phyloP scores from a whole-genome alignment of 2,797 vertebrate species.

The Tinamus major region DNA sequence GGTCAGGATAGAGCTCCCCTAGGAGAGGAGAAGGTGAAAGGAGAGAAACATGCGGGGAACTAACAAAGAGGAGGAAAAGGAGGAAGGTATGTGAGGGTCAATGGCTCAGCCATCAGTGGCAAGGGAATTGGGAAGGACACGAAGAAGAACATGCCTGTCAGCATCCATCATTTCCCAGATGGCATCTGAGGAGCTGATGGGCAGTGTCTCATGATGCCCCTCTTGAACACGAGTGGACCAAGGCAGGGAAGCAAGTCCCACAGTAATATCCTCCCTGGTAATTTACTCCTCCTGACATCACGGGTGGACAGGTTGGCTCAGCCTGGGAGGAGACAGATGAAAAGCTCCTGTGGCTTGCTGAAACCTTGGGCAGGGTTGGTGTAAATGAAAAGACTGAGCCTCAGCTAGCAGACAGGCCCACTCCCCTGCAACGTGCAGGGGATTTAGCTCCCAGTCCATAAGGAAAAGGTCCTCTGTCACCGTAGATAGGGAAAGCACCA shows the following conservation, averaged over 20 bases:
- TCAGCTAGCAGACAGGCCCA: not conserved
- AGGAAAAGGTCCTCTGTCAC: not conserved
- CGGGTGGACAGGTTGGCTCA: fast-evolving
- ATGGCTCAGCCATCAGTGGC: not conserved
- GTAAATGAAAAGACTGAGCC: not conserved
- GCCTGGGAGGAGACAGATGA: not conserved
- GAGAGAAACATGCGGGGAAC: not conserved
- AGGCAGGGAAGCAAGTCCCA: not conserved
- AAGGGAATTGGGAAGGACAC: not conserved
- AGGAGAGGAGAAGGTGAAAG: not conserved
- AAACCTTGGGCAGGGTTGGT: not conserved
- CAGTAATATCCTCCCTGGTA: not conserved
- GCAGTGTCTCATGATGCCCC: not conserved
- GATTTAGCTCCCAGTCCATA: fast-evolving
- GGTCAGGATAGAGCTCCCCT: not conserved
- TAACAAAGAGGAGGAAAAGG: not conserved
- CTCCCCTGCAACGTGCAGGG: not conserved
- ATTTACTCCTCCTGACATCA: not conserved
- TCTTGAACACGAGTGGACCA: not conserved
- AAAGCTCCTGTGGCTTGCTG: not conserved
- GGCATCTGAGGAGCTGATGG: not conserved
- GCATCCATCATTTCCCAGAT: not conserved
- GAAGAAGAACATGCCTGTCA: not conserved
- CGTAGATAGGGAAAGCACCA: not conserved
- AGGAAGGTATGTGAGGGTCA: not conserved